Percentiles rank a stretch among this genome's conserved stretches.
Evolutionary conservation across 2,113 vertebrate species (phyloP).

Genomic region (Hippotragus niger): DNA sequence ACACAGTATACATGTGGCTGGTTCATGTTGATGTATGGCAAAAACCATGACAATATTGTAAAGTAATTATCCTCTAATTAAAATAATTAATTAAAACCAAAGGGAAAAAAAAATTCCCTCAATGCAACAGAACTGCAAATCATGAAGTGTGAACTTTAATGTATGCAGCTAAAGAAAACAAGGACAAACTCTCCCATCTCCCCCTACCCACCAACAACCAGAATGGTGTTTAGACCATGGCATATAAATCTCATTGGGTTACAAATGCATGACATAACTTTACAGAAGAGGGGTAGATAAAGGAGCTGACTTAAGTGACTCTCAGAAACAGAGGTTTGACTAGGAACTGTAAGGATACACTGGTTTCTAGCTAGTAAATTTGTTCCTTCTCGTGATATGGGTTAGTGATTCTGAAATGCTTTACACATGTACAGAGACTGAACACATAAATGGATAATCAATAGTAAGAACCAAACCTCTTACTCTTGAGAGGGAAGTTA

Average conservation of each 20-base stretch:
- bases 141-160: neutral
- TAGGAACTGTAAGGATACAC: neutral
- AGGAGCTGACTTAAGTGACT: neutral
- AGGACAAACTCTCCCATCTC: neutral
- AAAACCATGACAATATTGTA: neutral
- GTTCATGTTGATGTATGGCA: neutral
- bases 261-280: neutral
- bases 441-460: neutral
- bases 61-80: neutral
- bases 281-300: neutral
- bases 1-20: neutral
- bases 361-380: neutral
- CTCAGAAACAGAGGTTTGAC: neutral
- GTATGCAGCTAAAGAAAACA: neutral
- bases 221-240: neutral
- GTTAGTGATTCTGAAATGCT: neutral
- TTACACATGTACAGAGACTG: neutral
- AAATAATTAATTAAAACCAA: neutral
- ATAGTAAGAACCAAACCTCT: neutral
- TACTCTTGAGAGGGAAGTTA: neutral
- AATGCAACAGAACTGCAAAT: neutral
- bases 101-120: neutral
- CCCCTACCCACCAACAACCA: too few relatives aligned
- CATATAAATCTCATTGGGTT: neutral
- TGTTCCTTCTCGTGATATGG: neutral